A percentile compares a stretch with the other conserved stretches of the same genome.
phyloP scores from a whole-genome alignment of 2,113 vertebrate genomes.

The Formicarius rufipectus region DNA sequence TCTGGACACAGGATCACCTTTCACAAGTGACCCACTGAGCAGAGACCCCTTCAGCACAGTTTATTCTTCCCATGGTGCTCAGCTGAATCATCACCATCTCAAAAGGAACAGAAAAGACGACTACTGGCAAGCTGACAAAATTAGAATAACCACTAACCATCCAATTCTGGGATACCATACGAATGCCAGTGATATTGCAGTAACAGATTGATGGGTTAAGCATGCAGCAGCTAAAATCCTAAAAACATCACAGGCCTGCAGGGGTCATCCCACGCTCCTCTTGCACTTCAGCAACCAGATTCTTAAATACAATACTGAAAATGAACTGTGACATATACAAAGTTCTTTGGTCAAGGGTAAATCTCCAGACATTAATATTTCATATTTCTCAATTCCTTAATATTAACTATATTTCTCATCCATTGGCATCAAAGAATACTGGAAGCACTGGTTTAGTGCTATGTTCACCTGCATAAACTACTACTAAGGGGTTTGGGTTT shows the following conservation, averaged over 20 bases:
- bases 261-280: neutral
- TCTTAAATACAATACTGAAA: neutral
- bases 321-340: neutral
- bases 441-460: neutral
- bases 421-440: neutral
- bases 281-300: neutral
- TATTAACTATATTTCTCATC: neutral
- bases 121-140: neutral
- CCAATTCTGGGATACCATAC: neutral
- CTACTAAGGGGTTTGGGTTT: rapidly evolving
- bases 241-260: neutral
- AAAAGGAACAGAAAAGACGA: neutral
- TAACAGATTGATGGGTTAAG: neutral
- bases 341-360: neutral
- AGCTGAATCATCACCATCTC: neutral
- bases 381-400: neutral
- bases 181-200: neutral
- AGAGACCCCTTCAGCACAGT: neutral
- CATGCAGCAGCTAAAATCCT: neutral
- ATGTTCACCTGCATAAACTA: neutral
- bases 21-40: neutral
- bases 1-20: neutral
- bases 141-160: neutral
- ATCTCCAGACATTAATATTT: neutral
- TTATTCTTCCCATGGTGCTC: neutral